These are phyloP conservation scores for Acanthosoma haemorrhoidale DNA, from an alignment of 2,888 invertebrate species.

Conservation along the genomic window DNA sequence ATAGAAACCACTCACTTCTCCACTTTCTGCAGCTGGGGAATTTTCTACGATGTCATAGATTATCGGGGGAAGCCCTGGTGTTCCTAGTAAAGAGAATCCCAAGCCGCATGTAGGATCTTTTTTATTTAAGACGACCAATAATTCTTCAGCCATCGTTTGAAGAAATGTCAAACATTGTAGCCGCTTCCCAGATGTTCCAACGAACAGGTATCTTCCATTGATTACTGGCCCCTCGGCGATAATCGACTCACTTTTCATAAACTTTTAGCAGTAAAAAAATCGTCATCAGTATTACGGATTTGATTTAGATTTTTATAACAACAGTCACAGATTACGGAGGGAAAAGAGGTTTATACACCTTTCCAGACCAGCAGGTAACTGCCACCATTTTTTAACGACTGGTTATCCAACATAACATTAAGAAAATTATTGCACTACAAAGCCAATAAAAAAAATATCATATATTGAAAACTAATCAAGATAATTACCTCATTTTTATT, in stretches of 20 bases:
- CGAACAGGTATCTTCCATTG: conserved; percentile 33
- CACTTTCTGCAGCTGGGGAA: conserved; percentile 86
- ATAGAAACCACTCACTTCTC: conserved; percentile 60
- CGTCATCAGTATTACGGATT: not conserved
- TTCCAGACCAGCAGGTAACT: conserved; percentile 23
- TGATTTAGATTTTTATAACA: not conserved
- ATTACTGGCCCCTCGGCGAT: not conserved
- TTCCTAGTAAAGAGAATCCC: conserved; percentile 85
- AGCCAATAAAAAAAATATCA: not conserved
- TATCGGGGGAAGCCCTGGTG: conserved; percentile 86
- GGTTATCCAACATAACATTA: conserved; percentile 18
- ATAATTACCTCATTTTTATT: no score
- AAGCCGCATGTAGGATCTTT: conserved; percentile 66
- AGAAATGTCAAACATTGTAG: conserved; percentile 33
- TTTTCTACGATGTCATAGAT: conserved; percentile 90
- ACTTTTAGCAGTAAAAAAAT: conserved; percentile 9
- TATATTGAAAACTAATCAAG: not conserved
- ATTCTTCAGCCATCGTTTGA: conserved; percentile 74
- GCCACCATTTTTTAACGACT: conserved; percentile 26
- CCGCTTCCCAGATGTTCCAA: conserved; percentile 34
- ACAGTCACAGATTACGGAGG: not conserved
- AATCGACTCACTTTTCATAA: conserved; percentile 19
- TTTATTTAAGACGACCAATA: conserved; percentile 80
- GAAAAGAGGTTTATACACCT: conserved; percentile 17
- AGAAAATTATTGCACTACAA: not conserved